Conservation (phyloP, 2,113 vertebrate species). For the Onychostoma macrolepis region DNA sequence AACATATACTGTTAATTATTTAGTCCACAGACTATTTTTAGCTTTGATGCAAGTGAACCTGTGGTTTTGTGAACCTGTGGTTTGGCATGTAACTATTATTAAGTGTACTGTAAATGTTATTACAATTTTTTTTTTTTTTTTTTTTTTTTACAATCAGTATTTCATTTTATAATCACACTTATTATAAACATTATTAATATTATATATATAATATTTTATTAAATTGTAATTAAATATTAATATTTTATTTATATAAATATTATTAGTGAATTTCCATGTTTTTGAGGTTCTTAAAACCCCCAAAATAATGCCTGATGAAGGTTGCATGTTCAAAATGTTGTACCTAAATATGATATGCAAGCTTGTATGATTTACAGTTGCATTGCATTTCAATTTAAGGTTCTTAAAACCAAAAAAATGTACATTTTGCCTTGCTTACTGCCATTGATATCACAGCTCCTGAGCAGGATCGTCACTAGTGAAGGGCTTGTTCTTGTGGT, state of each 20-base stretch:
- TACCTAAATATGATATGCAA: background rate
- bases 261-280: background rate
- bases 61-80: background rate
- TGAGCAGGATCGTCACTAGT: background rate
- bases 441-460: background rate
- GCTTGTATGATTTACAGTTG: background rate
- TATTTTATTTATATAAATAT: background rate
- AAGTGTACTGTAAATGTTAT: background rate
- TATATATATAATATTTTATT: background rate
- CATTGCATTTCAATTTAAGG: background rate
- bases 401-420: background rate
- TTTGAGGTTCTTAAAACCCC: background rate
- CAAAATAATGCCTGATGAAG: no score
- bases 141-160: background rate
- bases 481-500: background rate
- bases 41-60: no score
- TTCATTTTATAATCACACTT: background rate
- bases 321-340: no score
- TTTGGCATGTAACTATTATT: background rate
- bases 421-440: background rate
- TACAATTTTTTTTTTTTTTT: background rate
- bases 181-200: background rate
- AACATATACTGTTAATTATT: background rate
- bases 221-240: background rate
- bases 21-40: no score